A percentile compares a stretch with the other conserved stretches of the same genome.
Evolutionary conservation across 2,113 vertebrate species (phyloP).

Genomic region (Cyprinodon tularosa): DNA sequence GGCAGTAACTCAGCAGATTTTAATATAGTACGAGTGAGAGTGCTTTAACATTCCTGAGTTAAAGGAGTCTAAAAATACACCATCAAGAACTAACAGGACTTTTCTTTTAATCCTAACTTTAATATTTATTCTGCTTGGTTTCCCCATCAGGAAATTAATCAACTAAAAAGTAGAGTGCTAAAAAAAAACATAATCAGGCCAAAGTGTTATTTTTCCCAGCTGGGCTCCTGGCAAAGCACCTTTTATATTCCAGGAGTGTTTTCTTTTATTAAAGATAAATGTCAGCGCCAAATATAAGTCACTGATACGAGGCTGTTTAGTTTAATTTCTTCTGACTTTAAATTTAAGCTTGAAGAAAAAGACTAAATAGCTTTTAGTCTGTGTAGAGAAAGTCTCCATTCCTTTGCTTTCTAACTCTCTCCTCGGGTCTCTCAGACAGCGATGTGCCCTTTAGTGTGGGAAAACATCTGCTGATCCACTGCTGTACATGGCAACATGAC

Average conservation of each 20-base stretch:
- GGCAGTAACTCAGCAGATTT: not conserved
- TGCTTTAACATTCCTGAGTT: not conserved
- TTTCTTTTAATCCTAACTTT: not conserved
- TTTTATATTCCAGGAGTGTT: constrained; percentile 18
- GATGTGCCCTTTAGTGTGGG: constrained; percentile 21
- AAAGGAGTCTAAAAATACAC: not conserved
- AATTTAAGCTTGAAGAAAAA: constrained; percentile 20
- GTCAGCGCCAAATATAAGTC: constrained; percentile 22
- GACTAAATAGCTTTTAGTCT: constrained; percentile 20
- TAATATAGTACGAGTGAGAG: not conserved
- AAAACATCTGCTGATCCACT: constrained; percentile 32
- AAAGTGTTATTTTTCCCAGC: not conserved
- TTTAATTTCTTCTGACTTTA: not conserved
- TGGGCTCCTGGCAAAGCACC: constrained; percentile 5
- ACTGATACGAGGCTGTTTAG: constrained; percentile 20
- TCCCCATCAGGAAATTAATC: not conserved
- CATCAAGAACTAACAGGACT: not conserved
- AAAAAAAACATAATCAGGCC: not conserved
- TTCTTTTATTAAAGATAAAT: constrained; percentile 40
- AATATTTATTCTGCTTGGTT: not conserved
- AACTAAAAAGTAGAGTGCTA: not conserved
- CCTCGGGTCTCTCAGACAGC: constrained; percentile 15
- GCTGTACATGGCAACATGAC: not conserved
- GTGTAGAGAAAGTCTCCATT: constrained; percentile 5
- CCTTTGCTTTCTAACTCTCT: constrained; percentile 3